Base-by-base conservation (phyloP, 2,888 invertebrate species). In the Argynnis bischoffii region DNA sequence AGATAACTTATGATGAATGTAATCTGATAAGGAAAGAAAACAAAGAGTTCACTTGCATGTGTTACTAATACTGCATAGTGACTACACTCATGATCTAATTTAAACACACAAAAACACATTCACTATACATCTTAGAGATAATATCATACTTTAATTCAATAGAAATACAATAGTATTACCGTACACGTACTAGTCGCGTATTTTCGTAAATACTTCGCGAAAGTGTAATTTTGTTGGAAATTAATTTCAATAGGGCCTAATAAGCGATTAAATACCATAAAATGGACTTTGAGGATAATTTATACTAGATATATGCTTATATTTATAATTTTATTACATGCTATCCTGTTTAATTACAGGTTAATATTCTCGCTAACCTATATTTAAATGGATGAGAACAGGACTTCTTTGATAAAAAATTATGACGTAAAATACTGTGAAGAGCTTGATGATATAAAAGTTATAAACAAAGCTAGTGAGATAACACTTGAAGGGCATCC, bases 401-500 rank as follows among this genome's bases (percentile, higher is more conserved):
- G 46, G 59, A 31, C 59, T 64, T 26, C n/a, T 55, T 64, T 59
- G 46, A 61, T 59, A 55, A 63, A 55, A 56, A 53, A 63, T 8
- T 54, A 66, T 50, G 65, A 63, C 35, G 63, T 51, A 60, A 66
- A 26, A 46, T 51, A 48, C 53, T 41, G 51, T 69, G 63, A 71
- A 61, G 65, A 63, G 55, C 21, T 55, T 63, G 64, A 63, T 66
- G 50, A 63, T 56, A 57, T 35, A 41, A 56, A 53, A 57, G n/a
- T 47, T 55, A 64, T 69, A 69, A 67, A 69, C 63, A 64, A 71
- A 57, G 81, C 75, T 71, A 69, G 65, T 60, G 61, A 76, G 89
- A 88, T 89, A 89, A 84, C 83, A 80, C 79, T 65, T 64, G 67
- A 71, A 76, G 78, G 79, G 78, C 82, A 82, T 81, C 63, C 60